Conservation (phyloP, 1,140 invertebrate species). For the Apis dorsata region DNA sequence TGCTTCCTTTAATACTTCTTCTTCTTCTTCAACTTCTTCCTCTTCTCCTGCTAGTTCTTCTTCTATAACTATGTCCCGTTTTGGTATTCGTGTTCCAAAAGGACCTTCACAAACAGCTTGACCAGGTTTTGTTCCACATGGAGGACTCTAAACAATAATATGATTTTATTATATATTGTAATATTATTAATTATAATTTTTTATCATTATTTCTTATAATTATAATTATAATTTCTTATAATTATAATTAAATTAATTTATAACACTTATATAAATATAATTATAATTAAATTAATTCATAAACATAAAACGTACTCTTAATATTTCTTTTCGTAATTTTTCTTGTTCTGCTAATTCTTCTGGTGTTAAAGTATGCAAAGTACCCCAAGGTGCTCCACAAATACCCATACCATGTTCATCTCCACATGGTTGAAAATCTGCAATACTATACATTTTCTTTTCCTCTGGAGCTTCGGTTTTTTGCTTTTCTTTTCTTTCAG, state of each 20-base stretch:
- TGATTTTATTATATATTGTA: neutral
- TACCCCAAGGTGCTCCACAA: slow-evolving; percentile 59
- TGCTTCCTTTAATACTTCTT: slow-evolving; percentile 30
- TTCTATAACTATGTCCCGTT: neutral
- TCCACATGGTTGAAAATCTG: slow-evolving; percentile 58
- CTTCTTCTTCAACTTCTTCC: slow-evolving; percentile 49
- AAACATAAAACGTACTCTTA: slow-evolving; percentile 33
- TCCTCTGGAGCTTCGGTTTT: neutral
- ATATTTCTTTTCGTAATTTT: slow-evolving; percentile 48
- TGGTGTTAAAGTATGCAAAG: slow-evolving; percentile 43
- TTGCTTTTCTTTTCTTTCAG: neutral
- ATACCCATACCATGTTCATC: slow-evolving; percentile 60
- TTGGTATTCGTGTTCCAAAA: slow-evolving; percentile 49
- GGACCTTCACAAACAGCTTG: slow-evolving; percentile 58
- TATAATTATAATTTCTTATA: no score
- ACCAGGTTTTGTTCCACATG: slow-evolving; percentile 58
- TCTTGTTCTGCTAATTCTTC: slow-evolving; percentile 53
- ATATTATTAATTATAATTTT: neutral
- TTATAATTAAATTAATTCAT: neutral
- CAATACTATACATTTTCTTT: slow-evolving; percentile 57
- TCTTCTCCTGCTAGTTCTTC: slow-evolving; percentile 36
- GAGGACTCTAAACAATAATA: slow-evolving; percentile 46
- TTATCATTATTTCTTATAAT: no score
- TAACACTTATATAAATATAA: no score
- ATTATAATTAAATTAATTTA: neutral